These are phyloP conservation scores for Malurus leucopterus DNA, from an alignment of 2,797 vertebrate genomes.

Conservation along the genomic window DNA sequence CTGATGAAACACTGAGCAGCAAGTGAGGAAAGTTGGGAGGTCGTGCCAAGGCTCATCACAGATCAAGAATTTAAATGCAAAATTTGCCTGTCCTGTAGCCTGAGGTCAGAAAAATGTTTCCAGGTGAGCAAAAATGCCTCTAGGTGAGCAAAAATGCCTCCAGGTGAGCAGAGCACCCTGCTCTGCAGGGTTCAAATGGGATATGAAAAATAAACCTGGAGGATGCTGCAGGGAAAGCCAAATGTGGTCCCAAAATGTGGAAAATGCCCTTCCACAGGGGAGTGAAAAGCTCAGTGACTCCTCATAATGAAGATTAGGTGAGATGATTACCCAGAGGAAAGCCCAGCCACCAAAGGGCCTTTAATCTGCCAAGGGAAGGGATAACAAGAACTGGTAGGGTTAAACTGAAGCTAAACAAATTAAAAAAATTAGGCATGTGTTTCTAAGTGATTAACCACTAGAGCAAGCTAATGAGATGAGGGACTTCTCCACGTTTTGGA, in stretches of 20 bases:
- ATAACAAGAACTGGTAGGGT: neutral
- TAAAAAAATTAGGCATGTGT: neutral
- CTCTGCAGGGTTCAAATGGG: neutral
- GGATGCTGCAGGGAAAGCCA: neutral
- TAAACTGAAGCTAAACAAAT: neutral
- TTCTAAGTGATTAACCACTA: slow-evolving; percentile 10
- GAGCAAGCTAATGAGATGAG: slow-evolving; percentile 4
- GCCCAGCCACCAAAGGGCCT: neutral
- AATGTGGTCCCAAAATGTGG: neutral
- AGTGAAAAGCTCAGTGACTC: neutral
- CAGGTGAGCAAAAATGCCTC: neutral
- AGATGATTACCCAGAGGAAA: neutral
- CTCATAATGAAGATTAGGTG: neutral
- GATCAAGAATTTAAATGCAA: neutral
- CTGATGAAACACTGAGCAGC: neutral
- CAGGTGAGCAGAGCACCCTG: neutral
- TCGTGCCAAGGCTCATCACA: neutral
- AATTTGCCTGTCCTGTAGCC: neutral
- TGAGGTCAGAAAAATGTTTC: neutral
- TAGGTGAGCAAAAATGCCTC: neutral
- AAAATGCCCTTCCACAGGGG: neutral
- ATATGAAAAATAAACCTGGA: neutral
- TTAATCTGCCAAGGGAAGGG: neutral
- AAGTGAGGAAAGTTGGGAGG: neutral
- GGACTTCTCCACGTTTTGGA: neutral